Conservation (phyloP, 2,797 vertebrate genomes). For the Falco naumanni region DNA sequence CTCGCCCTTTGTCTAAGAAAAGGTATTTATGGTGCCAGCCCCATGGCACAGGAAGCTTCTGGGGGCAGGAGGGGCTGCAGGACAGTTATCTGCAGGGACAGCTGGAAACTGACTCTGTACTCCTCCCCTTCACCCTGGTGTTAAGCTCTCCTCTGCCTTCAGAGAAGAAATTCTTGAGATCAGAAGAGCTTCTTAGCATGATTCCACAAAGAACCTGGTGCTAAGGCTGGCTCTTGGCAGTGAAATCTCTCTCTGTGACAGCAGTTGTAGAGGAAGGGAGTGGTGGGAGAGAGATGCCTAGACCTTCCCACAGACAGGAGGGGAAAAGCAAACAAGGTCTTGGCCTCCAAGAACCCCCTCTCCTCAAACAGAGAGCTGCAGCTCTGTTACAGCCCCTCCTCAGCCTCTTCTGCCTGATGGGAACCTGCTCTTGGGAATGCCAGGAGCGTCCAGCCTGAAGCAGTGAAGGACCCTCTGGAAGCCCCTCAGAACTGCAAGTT, state of each 20-base stretch:
- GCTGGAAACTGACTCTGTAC: too few species aligned
- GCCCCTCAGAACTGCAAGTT: rapidly evolving
- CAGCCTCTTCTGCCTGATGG: not conserved
- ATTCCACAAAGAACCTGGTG: rapidly evolving
- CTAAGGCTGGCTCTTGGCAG: not conserved
- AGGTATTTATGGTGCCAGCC: rapidly evolving
- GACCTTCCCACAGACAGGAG: not conserved
- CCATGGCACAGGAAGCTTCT: rapidly evolving
- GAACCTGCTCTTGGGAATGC: not conserved
- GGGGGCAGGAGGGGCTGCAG: not conserved
- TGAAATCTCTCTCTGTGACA: rapidly evolving
- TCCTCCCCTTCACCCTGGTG: rapidly evolving
- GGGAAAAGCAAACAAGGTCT: not conserved
- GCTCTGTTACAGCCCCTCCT: not conserved
- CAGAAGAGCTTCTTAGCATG: not conserved
- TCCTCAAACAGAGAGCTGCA: not conserved
- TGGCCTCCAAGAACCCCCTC: not conserved
- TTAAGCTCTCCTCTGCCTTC: not conserved
- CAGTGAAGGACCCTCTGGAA: not conserved
- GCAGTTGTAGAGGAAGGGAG: not conserved
- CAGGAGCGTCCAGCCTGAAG: rapidly evolving
- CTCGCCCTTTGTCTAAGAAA: too few species aligned
- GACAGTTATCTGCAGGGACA: not conserved
- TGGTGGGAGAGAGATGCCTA: rapidly evolving
- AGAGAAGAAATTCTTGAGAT: not conserved